Evolutionary conservation across 1,140 invertebrate species (phyloP), one percentile per base, ranked within the genome.

Genomic region (Geopemphigus sp.): DNA sequence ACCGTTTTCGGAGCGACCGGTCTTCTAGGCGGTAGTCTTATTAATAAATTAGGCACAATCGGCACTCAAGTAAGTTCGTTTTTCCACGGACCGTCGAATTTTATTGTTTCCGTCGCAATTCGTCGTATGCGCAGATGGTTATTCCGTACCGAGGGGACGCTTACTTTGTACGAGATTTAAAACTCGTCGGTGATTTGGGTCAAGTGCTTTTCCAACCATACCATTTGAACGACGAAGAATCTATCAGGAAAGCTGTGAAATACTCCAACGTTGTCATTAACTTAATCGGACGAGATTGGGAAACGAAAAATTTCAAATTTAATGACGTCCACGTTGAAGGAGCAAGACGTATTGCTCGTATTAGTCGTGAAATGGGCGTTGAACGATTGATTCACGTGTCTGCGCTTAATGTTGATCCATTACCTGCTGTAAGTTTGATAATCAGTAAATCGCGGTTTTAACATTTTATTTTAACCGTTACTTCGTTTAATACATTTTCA

Each of bases 261-360:
- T 94, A 99, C 87, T 99, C 97, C 0, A 98, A 99, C 88, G 93
- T 99, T 81, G 98, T 99, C 1, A 91, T 99, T 82, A 99, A 99
- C 87, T 87, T 98, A 54, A 90, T 99, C 83, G 97, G 97, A 29
- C 88, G 92, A 73, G 92, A 97, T 82, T 95, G 91, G 87, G 94
- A 97, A 86, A 99, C 97, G 0, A 92, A 89, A 87, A 96, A 96
- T 85, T 98, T 92, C 82, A 90, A 87, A 64, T 95, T 90, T 84
- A 86, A 92, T 47, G 93, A 96, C 88, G 92, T 95, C 1, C 88
- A 96, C 87, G 89, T 93, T 0, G 88, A 90, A 66, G 93, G 92
- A 32, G 89, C 94, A 1, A 86, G 90, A 53, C 88, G 87, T 26
- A 85, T 97, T 82, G 95, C 95, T 29, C 90, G 90, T 84, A 88